A percentile compares a stretch with the other conserved stretches of the same genome.
Conservation (phyloP, 1,140 invertebrate species). For the Drosophila guanche region DNA sequence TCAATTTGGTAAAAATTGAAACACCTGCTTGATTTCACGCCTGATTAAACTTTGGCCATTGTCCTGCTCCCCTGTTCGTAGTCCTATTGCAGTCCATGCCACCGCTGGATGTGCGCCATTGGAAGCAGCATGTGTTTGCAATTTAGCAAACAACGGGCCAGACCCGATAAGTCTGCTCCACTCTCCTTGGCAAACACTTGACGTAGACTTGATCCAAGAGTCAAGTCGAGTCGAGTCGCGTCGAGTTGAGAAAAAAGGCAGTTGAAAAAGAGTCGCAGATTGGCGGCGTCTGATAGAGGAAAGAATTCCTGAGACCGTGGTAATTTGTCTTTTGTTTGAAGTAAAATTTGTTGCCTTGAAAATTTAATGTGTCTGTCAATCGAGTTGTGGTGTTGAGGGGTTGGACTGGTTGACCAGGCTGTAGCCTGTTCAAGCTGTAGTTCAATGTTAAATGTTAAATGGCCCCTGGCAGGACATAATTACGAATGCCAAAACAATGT, state of each 20-base stretch:
- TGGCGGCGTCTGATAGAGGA: slow-evolving; percentile 59
- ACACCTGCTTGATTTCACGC: slow-evolving; percentile 81
- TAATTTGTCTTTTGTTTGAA: slow-evolving; percentile 82
- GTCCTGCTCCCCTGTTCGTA: slow-evolving; percentile 40
- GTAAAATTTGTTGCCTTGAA: slow-evolving; percentile 72
- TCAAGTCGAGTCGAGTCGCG: slow-evolving; percentile 4
- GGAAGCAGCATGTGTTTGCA: slow-evolving; percentile 77
- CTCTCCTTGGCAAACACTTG: slow-evolving; percentile 72
- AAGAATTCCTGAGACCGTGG: slow-evolving; percentile 58
- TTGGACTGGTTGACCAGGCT: neutral
- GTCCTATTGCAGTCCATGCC: slow-evolving; percentile 14
- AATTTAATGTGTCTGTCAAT: slow-evolving; percentile 62
- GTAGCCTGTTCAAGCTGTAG: slow-evolving; percentile 3
- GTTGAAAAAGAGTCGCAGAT: slow-evolving; percentile 53
- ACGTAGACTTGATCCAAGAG: slow-evolving; percentile 40
- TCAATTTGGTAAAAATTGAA: slow-evolving; percentile 81
- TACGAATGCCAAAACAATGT: slow-evolving; percentile 53
- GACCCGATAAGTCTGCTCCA: slow-evolving; percentile 70
- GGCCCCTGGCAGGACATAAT: slow-evolving; percentile 53
- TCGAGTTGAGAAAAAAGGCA: slow-evolving; percentile 22
- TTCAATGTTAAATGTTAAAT: slow-evolving; percentile 37
- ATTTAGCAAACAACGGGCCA: slow-evolving; percentile 74
- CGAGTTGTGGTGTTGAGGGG: neutral
- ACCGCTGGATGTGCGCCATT: slow-evolving; percentile 4
- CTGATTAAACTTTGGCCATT: slow-evolving; percentile 79